A percentile compares a stretch with the other conserved stretches of the same genome.
These are phyloP conservation scores for Bubo scandiacus DNA, from an alignment of 2,113 vertebrate species.

Conservation along the genomic window DNA sequence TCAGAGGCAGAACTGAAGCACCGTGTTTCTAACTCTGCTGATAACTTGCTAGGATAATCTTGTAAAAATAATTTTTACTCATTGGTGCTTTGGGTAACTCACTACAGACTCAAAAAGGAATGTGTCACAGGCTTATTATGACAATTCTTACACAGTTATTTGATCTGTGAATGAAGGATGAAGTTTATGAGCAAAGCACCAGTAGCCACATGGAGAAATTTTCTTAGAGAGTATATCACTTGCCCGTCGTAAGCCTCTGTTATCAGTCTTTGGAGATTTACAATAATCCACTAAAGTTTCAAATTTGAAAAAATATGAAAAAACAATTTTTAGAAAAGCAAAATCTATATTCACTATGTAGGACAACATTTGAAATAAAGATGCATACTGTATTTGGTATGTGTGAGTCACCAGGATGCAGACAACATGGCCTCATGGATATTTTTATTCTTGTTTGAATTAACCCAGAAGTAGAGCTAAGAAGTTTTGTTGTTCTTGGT, in stretches of 20 bases:
- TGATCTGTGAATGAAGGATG: not conserved
- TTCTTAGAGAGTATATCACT: not conserved
- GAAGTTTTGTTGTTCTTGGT: not conserved
- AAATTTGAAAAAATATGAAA: not conserved
- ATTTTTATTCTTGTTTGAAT: slow-evolving; percentile 42
- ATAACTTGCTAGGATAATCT: not conserved
- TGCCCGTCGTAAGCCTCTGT: not conserved
- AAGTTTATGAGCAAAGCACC: not conserved
- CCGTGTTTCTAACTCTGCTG: not conserved
- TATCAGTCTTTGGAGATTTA: not conserved
- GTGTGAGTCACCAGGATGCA: not conserved
- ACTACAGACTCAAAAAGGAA: not conserved
- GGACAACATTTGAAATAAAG: not conserved
- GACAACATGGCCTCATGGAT: not conserved
- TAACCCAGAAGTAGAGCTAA: not conserved
- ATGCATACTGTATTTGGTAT: not conserved
- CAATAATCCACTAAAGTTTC: not conserved
- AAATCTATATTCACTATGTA: not conserved
- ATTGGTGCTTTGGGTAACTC: not conserved
- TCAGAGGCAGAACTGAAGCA: not conserved
- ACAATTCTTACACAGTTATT: not conserved
- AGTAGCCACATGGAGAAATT: not conserved
- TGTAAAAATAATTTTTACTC: not conserved
- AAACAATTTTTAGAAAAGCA: not conserved
- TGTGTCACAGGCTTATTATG: not conserved